Evolutionary conservation across 2,888 invertebrate genomes (phyloP), one percentile per base, ranked within the genome.

Genomic region (Epicampocera succincta): DNA sequence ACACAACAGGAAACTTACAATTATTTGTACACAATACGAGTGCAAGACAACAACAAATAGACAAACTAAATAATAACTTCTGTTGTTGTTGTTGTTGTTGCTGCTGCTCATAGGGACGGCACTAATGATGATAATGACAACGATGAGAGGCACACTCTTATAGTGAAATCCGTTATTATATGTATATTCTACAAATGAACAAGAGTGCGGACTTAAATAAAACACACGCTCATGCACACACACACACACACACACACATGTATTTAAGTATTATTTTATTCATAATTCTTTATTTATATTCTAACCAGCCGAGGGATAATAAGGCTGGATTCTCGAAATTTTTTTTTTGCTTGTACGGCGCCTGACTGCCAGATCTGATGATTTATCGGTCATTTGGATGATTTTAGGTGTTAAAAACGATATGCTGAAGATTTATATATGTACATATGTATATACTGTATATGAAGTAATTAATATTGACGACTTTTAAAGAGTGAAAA

Each of bases 121-220:
- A 48, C 25, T 40, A 42, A 71, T 58, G 68, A 73, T 60, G 29
- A 61, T 29, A 17, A 29, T 71, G 58, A 38, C n/a, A 15, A 44
- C 48, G 50, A 46, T 42, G 61, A 61, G 72, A 56, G 68, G 40
- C 66, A 68, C n/a, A n/a, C n/a, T n/a, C n/a, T n/a, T 56, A 66
- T 69, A 71, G 79, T 72, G 65, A 72, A 79, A 72, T 58, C 58
- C 75, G 40, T 79, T 76, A 71, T 76, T 65, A 73, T n/a, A n/a
- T n/a, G n/a, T 73, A 71, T 38, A 50, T 63, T 68, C 29, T 46
- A 66, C 42, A 77, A 81, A 73, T 69, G 52, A 73, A 77, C 76
- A 77, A 77, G 77, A 68, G 76, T 77, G 61, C 44, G 72, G 72
- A 42, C 69, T 63, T 73, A 25, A 66, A 58, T 13, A 58, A 25